A percentile compares a stretch with the other conserved stretches of the same genome.
These are phyloP conservation scores for Eudorcas thomsonii DNA, from an alignment of 2,113 vertebrate species.

Conservation along the genomic window DNA sequence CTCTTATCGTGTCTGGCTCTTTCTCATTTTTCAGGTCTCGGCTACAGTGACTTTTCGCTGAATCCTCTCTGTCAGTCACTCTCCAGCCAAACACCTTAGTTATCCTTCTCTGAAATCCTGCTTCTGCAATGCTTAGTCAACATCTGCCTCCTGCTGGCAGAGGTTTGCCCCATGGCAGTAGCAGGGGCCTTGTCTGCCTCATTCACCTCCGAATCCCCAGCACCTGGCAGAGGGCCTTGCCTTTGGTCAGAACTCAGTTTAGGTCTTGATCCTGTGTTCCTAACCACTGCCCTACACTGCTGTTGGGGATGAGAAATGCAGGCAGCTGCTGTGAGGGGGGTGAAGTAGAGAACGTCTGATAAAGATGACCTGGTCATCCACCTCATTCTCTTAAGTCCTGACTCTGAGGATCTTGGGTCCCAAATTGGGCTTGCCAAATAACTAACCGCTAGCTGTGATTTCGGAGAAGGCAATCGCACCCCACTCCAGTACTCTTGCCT, in stretches of 20 bases:
- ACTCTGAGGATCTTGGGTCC: neutral
- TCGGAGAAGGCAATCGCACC: neutral
- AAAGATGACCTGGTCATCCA: neutral
- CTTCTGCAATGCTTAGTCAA: neutral
- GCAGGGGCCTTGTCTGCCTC: neutral
- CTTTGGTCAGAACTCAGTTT: neutral
- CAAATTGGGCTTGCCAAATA: neutral
- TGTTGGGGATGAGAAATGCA: neutral
- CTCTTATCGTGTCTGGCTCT: neutral
- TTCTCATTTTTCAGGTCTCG: neutral
- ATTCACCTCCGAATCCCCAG: neutral
- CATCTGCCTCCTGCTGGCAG: neutral
- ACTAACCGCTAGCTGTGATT: neutral
- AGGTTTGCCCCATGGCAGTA: neutral
- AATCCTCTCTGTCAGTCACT: neutral
- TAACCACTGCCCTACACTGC: too few relatives aligned
- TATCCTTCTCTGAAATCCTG: neutral
- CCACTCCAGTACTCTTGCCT: too few relatives aligned
- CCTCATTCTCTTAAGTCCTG: neutral
- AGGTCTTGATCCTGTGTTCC: neutral
- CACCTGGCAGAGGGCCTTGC: neutral
- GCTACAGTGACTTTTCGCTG: neutral
- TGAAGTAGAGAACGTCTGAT: neutral
- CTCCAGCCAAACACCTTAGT: neutral
- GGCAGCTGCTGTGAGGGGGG: too few relatives aligned